A percentile compares a stretch with the other conserved stretches of the same genome.
Evolutionary conservation across 1,140 invertebrate genomes (phyloP).

Genomic region (Leptopilina clavipes): DNA sequence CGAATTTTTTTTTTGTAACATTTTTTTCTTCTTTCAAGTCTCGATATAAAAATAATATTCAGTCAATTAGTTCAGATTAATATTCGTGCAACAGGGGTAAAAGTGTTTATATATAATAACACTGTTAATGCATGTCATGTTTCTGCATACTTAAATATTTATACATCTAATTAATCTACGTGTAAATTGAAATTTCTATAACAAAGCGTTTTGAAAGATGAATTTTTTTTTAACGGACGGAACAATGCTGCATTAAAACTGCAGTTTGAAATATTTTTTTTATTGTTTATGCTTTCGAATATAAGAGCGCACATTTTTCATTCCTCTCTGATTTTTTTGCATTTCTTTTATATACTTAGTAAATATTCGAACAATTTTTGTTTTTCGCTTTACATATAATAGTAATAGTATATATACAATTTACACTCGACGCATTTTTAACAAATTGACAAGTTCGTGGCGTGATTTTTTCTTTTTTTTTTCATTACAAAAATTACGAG

Average conservation of each 20-base stretch:
- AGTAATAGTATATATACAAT: slow-evolving; percentile 5
- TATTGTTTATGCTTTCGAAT: slow-evolving; percentile 35
- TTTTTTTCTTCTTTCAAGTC: slow-evolving; percentile 34
- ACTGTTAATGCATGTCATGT: slow-evolving; percentile 38
- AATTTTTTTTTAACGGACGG: slow-evolving; percentile 51
- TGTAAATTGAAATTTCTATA: slow-evolving; percentile 42
- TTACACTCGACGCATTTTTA: slow-evolving; percentile 33
- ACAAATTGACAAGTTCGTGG: slow-evolving; percentile 31
- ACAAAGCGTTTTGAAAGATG: slow-evolving; percentile 45
- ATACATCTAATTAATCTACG: slow-evolving; percentile 36
- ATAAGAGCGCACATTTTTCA: slow-evolving; percentile 9
- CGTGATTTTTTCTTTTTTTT: not conserved
- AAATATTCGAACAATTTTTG: not conserved
- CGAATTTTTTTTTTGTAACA: slow-evolving; percentile 5
- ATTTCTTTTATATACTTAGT: not conserved
- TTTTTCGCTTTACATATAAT: not conserved
- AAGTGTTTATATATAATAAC: slow-evolving; percentile 45
- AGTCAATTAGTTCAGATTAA: slow-evolving; percentile 69
- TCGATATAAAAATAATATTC: slow-evolving; percentile 72
- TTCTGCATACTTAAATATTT: slow-evolving; percentile 36
- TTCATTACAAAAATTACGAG: not conserved
- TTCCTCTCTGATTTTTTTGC: slow-evolving; percentile 14
- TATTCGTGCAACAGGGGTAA: slow-evolving; percentile 55
- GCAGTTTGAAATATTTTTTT: slow-evolving; percentile 18
- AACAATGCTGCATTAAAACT: slow-evolving; percentile 47